Evolutionary conservation across 1,140 invertebrate genomes (phyloP), one percentile per base, ranked within the genome.

Genomic region (Zaprionus taronus): DNA sequence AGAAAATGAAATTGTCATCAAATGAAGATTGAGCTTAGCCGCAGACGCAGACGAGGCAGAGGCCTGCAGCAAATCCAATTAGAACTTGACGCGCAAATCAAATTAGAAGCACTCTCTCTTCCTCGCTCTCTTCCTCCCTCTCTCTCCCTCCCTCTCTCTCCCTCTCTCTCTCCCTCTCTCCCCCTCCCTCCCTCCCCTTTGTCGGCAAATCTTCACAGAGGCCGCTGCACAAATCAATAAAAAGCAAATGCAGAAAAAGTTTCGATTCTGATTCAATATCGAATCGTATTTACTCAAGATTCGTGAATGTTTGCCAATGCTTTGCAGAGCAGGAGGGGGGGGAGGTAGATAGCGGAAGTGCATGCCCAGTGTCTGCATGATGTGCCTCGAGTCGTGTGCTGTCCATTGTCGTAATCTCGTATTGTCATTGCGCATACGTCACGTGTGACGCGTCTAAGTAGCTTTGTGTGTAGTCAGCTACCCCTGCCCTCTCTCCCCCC

Each of bases 1-100:
- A 87, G 83, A 82, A 76, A 86, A 87, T 87, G 84, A 87, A 87
- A 87, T 87, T 87, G 83, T 89, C 83, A 83, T 87, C 81, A 89
- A 89, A 81, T 83, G 81, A 78, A 81, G 83, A 83, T 83, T 82
- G 76, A 85, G 83, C 78, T 77, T 47, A 67, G 49, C 51, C 36
- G 24, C n/a, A 67, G 64, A 41, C 36, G 24, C n/a, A 67, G 64
- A 41, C 61, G 60, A 36, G 31, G 49, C 15, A 38, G 38, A 58
- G 51, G 80, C 70, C 81, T 75, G 72, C 61, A 68, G 75, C 41
- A 49, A 67, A 67, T 78, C 65, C 63, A 83, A 77, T 83, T 83
- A 83, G 55, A 72, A 84, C 49, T 78, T 79, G 81, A 79, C 81
- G 84, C 84, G 70, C 57, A 73, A 87, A 87, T 87, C 83, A 79